A percentile compares a stretch with the other conserved stretches of the same genome.
These are phyloP conservation scores for Alloscopus bannaensis DNA, from an alignment of 2,888 invertebrate genomes.

Conservation along the genomic window DNA sequence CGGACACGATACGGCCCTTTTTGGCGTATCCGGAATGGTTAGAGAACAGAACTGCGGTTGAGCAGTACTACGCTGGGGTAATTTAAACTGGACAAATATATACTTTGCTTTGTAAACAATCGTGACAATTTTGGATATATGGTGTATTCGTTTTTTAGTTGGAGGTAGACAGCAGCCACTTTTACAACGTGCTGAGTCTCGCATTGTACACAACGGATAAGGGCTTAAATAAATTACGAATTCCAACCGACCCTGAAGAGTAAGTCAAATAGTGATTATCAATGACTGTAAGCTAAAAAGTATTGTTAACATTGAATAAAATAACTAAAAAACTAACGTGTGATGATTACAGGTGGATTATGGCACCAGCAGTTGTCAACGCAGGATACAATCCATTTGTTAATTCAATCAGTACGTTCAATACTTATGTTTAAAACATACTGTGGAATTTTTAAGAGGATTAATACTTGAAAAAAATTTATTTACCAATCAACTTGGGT, in stretches of 20 bases:
- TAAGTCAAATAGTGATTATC: constrained; percentile 26
- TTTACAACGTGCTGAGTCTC: constrained; percentile 10
- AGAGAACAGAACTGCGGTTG: constrained; percentile 80
- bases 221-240: constrained; percentile 48
- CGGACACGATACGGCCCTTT: constrained; percentile 77
- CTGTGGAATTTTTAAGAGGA: no score
- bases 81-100: no score
- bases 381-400: constrained; percentile 84
- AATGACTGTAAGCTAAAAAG: not conserved
- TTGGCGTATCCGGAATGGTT: constrained; percentile 88
- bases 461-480: no score
- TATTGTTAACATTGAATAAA: not conserved
- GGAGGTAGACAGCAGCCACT: constrained; percentile 6
- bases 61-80: constrained; percentile 81
- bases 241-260: constrained; percentile 63
- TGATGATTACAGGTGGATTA: constrained; percentile 65
- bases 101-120: no score
- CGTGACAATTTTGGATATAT: no score
- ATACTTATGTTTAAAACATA: no score
- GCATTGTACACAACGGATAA: constrained; percentile 53
- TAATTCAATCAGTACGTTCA: constrained; percentile 87
- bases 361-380: constrained; percentile 82
- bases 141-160: no score
- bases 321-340: not conserved
- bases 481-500: no score